Percentiles rank a stretch among this genome's conserved stretches.
These are phyloP conservation scores for Mixornis gularis DNA, from an alignment of 2,113 vertebrate genomes.

Conservation along the genomic window DNA sequence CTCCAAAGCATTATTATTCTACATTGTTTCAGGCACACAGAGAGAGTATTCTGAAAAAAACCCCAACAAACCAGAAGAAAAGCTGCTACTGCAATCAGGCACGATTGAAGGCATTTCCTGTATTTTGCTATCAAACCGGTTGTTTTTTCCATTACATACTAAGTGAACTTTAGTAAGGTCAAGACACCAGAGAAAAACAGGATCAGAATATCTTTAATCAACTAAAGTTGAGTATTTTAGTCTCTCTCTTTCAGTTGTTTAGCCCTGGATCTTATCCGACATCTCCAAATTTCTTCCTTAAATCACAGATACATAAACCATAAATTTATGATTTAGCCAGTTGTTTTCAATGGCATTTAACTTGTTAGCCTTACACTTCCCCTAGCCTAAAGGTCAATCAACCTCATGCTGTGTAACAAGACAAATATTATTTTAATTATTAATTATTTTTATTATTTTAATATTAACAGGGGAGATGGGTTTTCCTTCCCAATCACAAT, in stretches of 20 bases:
- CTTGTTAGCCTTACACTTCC: background rate
- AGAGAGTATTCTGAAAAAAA: slow-evolving; percentile 29
- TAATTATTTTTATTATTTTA: slow-evolving; percentile 34
- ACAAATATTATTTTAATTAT: slow-evolving; percentile 5
- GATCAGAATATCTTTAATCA: slow-evolving; percentile 66
- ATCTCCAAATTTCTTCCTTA: slow-evolving; percentile 1
- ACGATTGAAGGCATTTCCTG: slow-evolving; percentile 89
- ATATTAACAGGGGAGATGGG: background rate
- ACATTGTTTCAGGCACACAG: slow-evolving; percentile 50
- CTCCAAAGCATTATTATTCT: slow-evolving; percentile 20
- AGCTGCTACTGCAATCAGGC: slow-evolving; percentile 79
- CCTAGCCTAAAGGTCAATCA: background rate
- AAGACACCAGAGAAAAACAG: slow-evolving; percentile 70
- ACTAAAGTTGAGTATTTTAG: slow-evolving; percentile 56
- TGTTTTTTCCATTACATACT: slow-evolving; percentile 89
- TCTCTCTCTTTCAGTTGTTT: slow-evolving; percentile 45
- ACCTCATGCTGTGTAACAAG: background rate
- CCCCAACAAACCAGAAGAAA: slow-evolving; percentile 60
- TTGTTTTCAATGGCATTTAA: slow-evolving; percentile 12
- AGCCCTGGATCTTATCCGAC: slow-evolving; percentile 7
- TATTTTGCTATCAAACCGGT: slow-evolving; percentile 78
- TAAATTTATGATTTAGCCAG: background rate
- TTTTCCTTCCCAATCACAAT: background rate
- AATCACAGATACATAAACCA: background rate
- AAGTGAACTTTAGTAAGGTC: slow-evolving; percentile 73